Percentiles rank a stretch among this genome's conserved stretches.
Conservation (phyloP, 2,888 invertebrate species). For the Mamestra brassicae region DNA sequence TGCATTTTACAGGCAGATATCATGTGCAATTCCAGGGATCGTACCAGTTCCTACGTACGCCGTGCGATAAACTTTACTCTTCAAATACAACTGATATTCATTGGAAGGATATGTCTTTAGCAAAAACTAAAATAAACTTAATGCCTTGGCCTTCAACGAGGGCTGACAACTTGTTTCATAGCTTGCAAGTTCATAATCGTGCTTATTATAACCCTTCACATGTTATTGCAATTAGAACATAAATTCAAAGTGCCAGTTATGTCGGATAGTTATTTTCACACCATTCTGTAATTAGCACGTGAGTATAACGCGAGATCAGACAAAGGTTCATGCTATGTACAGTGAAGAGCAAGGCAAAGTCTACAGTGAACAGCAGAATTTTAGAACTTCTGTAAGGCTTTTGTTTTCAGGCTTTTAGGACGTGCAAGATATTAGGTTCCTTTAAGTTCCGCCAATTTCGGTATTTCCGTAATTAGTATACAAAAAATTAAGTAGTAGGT, state of each 20-base stretch:
- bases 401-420: conserved; percentile 10
- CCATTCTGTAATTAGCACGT: not conserved
- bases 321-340: conserved; percentile 1
- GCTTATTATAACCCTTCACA: conserved; percentile 34
- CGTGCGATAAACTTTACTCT: conserved; percentile 59
- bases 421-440: conserved; percentile 30
- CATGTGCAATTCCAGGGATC: conserved; percentile 60
- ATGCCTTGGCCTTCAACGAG: conserved; percentile 37
- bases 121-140: conserved; percentile 50
- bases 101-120: conserved; percentile 41
- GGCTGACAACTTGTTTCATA: conserved; percentile 48
- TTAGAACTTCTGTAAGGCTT: conserved; percentile 9
- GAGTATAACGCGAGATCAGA: not conserved
- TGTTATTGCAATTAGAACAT: conserved; percentile 34
- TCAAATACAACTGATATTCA: conserved; percentile 56
- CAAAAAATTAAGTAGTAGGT: conserved; percentile 67
- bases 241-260: conserved; percentile 7
- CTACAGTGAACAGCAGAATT: not conserved
- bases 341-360: not conserved
- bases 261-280: conserved; percentile 11
- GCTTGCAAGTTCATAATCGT: conserved; percentile 34
- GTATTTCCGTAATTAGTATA: conserved; percentile 64
- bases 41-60: conserved; percentile 52
- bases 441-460: conserved; percentile 50
- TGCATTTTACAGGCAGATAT: conserved; percentile 74